Percentiles rank a stretch among this genome's conserved stretches.
phyloP scores from a whole-genome alignment of 1,140 invertebrate genomes.

The Watersipora subatra region DNA sequence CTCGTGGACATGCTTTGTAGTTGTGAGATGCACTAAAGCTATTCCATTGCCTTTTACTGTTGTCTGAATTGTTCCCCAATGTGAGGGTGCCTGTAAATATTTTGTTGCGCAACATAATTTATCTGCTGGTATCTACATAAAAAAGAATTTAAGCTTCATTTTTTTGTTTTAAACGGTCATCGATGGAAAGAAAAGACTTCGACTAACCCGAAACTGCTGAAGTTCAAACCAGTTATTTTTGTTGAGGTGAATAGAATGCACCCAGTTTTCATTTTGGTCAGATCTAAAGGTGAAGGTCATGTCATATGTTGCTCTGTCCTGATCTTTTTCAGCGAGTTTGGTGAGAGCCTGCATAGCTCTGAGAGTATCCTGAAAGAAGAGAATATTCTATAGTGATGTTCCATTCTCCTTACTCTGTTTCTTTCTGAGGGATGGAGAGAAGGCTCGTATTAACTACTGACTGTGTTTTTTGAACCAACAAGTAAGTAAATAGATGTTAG shows the following conservation, averaged over 20 bases:
- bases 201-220: neutral
- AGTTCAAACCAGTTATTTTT: conserved; percentile 24
- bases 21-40: conserved; percentile 56
- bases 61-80: neutral
- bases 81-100: neutral
- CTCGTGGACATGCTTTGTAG: neutral
- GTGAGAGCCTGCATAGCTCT: conserved; percentile 75
- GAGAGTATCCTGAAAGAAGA: conserved; percentile 54
- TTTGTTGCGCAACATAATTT: no score
- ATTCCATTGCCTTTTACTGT: conserved; percentile 71
- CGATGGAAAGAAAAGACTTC: neutral
- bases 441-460: no score
- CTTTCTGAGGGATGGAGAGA: no score
- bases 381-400: no score
- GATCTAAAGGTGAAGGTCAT: conserved; percentile 68
- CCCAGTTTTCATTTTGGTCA: conserved; percentile 51
- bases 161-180: no score
- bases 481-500: no score
- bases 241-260: conserved; percentile 10
- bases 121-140: no score
- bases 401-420: no score
- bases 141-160: no score
- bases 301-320: conserved; percentile 69
- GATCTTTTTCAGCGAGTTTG: conserved; percentile 70
- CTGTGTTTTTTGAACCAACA: no score